A percentile compares a stretch with the other conserved stretches of the same genome.
phyloP scores from a whole-genome alignment of 2,888 invertebrate species.

The Protodeltote pygarga region DNA sequence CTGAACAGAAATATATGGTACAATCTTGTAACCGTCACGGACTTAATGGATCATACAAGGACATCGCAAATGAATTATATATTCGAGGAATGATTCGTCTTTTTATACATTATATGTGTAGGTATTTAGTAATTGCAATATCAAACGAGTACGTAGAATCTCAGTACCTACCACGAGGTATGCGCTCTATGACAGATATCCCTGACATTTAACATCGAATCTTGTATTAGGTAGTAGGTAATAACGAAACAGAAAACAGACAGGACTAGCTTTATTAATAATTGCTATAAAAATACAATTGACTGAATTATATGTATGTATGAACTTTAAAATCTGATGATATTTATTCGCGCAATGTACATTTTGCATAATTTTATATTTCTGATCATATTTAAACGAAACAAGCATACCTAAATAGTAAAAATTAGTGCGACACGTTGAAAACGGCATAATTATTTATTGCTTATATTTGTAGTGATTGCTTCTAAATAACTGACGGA shows the following conservation, averaged over 20 bases:
- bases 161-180: slow-evolving; percentile 18
- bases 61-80: slow-evolving; percentile 24
- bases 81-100: slow-evolving; percentile 28
- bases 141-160: slow-evolving; percentile 22
- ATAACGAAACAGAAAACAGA: slow-evolving; percentile 39
- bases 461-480: slow-evolving; percentile 12
- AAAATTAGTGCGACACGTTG: slow-evolving; percentile 13
- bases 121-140: slow-evolving; percentile 18
- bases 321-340: slow-evolving; percentile 8
- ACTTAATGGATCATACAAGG: slow-evolving; percentile 31
- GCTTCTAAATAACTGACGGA: slow-evolving; percentile 9
- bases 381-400: no score
- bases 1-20: no score
- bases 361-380: slow-evolving; percentile 3
- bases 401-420: slow-evolving; percentile 6
- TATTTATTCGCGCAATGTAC: slow-evolving; percentile 4
- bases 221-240: no score
- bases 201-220: slow-evolving; percentile 64
- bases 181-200: slow-evolving; percentile 50
- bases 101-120: slow-evolving; percentile 13
- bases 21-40: slow-evolving; percentile 6
- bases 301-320: no score
- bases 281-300: slow-evolving; percentile 17
- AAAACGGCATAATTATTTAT: slow-evolving; percentile 6
- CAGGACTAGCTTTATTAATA: slow-evolving; percentile 19